A percentile compares a stretch with the other conserved stretches of the same genome.
Conservation (phyloP, 2,797 vertebrate species). For the Balearica regulorum region DNA sequence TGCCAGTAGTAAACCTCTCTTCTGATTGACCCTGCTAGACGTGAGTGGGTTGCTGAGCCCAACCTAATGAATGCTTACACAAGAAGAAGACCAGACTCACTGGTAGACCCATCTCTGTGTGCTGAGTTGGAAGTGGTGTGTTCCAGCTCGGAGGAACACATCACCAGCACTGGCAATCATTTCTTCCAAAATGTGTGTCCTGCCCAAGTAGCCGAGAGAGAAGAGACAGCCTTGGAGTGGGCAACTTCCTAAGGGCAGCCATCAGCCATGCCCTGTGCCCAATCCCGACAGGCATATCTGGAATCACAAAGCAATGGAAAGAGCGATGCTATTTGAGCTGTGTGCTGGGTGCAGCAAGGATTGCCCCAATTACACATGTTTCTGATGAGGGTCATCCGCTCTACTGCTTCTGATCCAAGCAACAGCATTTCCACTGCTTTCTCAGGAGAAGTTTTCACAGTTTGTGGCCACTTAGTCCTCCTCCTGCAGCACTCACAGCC, state of each 20-base stretch:
- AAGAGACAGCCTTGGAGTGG: not conserved
- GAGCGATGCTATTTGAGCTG: not conserved
- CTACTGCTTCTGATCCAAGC: not conserved
- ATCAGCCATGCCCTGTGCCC: not conserved
- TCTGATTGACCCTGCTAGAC: not conserved
- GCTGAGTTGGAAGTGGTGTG: not conserved
- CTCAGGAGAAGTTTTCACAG: not conserved
- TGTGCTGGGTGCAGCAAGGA: not conserved
- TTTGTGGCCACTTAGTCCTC: not conserved
- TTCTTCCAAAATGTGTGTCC: not conserved
- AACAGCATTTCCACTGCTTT: not conserved
- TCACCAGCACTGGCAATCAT: not conserved
- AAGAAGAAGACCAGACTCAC: not conserved
- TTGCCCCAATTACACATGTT: fast-evolving
- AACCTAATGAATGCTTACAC: not conserved
- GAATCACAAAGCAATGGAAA: not conserved
- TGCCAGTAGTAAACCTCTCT: not conserved
- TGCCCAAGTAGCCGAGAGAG: not conserved
- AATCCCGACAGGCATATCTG: not conserved
- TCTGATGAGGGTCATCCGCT: not conserved
- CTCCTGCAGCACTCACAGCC: not conserved
- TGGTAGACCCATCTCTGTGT: not conserved
- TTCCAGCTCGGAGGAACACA: not conserved
- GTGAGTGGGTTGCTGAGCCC: not conserved
- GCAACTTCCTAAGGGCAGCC: not conserved